These are phyloP conservation scores for Rotaria socialis DNA, from an alignment of 2,888 invertebrate genomes.

Conservation along the genomic window DNA sequence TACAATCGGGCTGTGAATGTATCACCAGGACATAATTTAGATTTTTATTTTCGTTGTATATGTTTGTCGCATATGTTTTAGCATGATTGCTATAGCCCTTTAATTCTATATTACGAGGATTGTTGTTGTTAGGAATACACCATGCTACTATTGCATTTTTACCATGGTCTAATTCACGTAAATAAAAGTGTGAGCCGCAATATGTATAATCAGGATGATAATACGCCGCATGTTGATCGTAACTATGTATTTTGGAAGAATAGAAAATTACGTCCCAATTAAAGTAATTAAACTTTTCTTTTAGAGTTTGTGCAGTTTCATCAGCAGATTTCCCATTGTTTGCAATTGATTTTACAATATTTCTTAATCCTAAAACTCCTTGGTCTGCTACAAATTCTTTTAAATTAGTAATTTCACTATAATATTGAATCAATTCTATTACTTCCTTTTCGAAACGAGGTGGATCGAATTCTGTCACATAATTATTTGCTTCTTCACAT, in stretches of 20 bases:
- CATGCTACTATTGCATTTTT: conserved; percentile 16
- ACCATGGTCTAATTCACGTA: background rate
- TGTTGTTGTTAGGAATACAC: conserved; percentile 4
- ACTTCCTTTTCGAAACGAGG: conserved; percentile 3
- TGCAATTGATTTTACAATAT: background rate
- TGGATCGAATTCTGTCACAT: background rate
- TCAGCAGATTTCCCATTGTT: background rate
- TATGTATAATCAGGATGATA: background rate
- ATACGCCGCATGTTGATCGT: background rate
- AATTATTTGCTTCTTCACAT: background rate
- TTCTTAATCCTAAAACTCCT: background rate
- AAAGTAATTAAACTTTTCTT: background rate
- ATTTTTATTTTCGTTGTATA: too few relatives aligned
- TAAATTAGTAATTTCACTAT: conserved; percentile 1
- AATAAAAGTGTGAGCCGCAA: background rate
- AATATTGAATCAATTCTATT: background rate
- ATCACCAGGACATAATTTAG: too few relatives aligned
- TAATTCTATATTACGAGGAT: too few relatives aligned
- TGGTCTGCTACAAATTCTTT: background rate
- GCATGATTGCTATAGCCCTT: too few relatives aligned
- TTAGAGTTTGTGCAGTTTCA: conserved; percentile 3
- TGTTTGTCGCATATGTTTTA: too few relatives aligned
- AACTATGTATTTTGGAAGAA: background rate
- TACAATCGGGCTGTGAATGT: too few relatives aligned
- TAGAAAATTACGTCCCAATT: conserved; percentile 10